phyloP scores from a whole-genome alignment of 2,797 vertebrate species.

The Acropternis orthonyx region DNA sequence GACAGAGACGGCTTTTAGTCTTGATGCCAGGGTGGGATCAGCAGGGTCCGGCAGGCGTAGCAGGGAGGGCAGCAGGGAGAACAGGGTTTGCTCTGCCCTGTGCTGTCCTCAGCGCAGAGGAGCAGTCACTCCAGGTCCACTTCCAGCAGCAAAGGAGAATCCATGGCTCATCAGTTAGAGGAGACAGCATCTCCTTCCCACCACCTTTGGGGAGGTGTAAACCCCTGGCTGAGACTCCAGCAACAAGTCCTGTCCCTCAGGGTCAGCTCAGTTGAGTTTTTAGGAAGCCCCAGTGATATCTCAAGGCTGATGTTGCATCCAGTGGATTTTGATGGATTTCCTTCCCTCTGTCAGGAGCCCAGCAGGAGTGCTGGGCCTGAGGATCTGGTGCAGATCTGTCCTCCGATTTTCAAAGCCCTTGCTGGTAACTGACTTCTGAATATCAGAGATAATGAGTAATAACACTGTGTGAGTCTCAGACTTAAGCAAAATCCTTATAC shows the following conservation, averaged over 20 bases:
- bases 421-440: neutral
- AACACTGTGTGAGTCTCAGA: neutral
- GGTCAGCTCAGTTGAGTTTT: neutral
- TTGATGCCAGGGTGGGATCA: neutral
- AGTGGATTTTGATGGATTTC: neutral
- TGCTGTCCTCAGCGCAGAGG: neutral
- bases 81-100: neutral
- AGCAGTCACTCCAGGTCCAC: neutral
- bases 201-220: neutral
- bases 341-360: neutral
- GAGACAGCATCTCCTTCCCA: neutral
- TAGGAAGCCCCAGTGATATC: neutral
- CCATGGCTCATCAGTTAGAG: neutral
- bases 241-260: neutral
- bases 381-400: neutral
- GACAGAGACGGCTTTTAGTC: neutral
- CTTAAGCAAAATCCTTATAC: neutral
- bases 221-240: neutral
- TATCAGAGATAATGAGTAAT: neutral
- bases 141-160: neutral
- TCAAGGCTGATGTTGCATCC: neutral
- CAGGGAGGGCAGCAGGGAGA: neutral
- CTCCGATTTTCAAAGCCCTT: neutral
- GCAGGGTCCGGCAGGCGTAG: neutral
- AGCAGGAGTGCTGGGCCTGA: neutral